Evolutionary conservation across 1,140 invertebrate species (phyloP).

Genomic region (Lanistes nyassanus): DNA sequence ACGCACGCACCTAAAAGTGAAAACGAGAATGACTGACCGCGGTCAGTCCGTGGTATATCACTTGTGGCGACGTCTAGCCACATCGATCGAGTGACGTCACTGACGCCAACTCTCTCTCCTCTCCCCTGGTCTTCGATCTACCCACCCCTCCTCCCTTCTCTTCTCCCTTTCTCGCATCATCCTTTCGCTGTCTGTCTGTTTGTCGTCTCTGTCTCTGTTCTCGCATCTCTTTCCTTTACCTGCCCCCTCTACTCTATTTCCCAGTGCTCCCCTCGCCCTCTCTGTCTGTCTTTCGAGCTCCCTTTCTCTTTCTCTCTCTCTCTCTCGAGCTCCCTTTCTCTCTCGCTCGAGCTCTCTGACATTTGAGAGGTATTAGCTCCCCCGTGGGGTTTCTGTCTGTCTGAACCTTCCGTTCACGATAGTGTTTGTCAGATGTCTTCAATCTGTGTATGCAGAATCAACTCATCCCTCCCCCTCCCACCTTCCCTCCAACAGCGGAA

Average conservation of each 20-base stretch:
- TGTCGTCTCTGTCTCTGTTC: no score
- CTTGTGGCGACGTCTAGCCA: no score
- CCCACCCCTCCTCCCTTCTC: background rate
- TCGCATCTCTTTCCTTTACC: background rate
- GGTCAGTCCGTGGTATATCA: no score
- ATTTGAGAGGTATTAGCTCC: background rate
- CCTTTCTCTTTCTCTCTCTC: constrained; percentile 20
- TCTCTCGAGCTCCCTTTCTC: constrained; percentile 14
- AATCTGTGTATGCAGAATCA: no score
- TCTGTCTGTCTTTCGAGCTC: constrained; percentile 7
- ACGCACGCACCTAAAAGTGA: background rate
- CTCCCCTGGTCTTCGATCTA: background rate
- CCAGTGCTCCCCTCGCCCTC: no score
- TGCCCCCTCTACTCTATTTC: background rate
- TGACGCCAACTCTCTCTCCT: background rate
- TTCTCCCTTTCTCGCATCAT: constrained; percentile 1
- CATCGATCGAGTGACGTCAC: no score
- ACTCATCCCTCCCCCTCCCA: no score
- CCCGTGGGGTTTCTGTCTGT: no score
- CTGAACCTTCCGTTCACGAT: no score
- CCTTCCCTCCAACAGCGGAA: no score
- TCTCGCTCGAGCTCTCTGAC: background rate
- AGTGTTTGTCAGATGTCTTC: no score
- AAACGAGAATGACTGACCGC: background rate
- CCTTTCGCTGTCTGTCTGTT: background rate